Percentiles rank a stretch among this genome's conserved stretches.
These are phyloP conservation scores for Phenacoccus solenopsis DNA, from an alignment of 1,140 invertebrate genomes.

Conservation along the genomic window DNA sequence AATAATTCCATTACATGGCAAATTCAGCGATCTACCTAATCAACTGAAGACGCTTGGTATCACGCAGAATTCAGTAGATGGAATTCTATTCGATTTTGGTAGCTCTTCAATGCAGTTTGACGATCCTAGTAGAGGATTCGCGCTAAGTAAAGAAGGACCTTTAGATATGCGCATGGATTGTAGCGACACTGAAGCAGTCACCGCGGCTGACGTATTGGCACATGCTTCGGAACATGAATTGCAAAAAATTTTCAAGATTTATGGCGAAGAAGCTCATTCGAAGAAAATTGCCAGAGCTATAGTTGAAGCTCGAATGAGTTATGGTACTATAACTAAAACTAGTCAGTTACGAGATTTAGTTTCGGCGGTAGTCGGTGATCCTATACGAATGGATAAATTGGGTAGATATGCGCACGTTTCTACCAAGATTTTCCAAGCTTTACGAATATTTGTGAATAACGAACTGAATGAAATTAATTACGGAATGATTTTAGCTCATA, in stretches of 20 bases:
- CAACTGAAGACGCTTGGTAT: conserved; percentile 48
- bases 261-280: conserved; percentile 81
- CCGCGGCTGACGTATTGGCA: conserved; percentile 74
- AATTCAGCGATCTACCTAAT: conserved; percentile 70
- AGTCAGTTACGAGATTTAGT: conserved; percentile 69
- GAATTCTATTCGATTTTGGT: conserved; percentile 86
- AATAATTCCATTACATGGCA: conserved; percentile 64
- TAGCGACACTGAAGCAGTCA: conserved; percentile 52
- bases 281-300: conserved; percentile 78
- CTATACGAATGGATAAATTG: conserved; percentile 51
- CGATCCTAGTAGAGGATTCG: conserved; percentile 66
- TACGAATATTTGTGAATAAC: conserved; percentile 93
- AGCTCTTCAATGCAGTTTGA: conserved; percentile 94
- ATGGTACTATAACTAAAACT: conserved; percentile 68
- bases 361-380: conserved; percentile 45
- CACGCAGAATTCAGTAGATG: conserved; percentile 56
- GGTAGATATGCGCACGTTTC: conserved; percentile 64
- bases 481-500: conserved; percentile 62
- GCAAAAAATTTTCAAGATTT: conserved; percentile 68
- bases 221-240: conserved; percentile 63
- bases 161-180: conserved; percentile 95
- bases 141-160: conserved; percentile 65
- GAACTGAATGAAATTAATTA: conserved; percentile 93
- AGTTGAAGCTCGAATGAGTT: conserved; percentile 55
- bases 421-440: conserved; percentile 86